phyloP scores from a whole-genome alignment of 2,888 invertebrate genomes.

The Hirtodrosophila histrioides region DNA sequence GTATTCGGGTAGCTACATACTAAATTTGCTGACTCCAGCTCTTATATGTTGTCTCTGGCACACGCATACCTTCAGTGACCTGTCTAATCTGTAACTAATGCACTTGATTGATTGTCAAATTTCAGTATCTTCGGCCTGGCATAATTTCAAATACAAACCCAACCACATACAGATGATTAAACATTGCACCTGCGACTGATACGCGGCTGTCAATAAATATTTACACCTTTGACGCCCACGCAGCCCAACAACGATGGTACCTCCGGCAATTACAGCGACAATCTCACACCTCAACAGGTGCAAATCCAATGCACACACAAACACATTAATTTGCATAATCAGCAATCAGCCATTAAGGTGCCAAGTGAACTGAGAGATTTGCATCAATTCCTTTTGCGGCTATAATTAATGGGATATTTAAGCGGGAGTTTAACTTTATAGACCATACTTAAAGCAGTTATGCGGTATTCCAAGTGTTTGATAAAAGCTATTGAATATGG shows the following conservation, averaged over 20 bases:
- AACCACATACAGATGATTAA: constrained; percentile 23
- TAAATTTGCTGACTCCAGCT: too few species aligned
- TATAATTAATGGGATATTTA: not conserved
- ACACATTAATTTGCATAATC: constrained; percentile 23
- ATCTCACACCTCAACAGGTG: constrained; percentile 54
- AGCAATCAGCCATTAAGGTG: constrained; percentile 1
- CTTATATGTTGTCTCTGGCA: too few species aligned
- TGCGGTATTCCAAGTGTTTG: too few species aligned
- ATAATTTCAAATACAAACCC: constrained; percentile 9
- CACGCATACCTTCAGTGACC: too few species aligned
- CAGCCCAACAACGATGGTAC: constrained; percentile 41
- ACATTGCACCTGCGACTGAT: constrained; percentile 42
- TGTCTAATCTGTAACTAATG: too few species aligned
- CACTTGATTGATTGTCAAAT: too few species aligned
- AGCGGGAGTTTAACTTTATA: not conserved
- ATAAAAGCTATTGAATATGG: too few species aligned
- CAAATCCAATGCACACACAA: constrained; percentile 5
- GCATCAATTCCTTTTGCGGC: not conserved
- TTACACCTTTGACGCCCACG: constrained; percentile 61
- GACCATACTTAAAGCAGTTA: not conserved
- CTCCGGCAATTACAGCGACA: constrained; percentile 45
- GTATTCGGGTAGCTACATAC: too few species aligned
- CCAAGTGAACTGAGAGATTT: constrained; percentile 24
- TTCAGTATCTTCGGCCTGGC: too few species aligned
- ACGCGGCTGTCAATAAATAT: constrained; percentile 65